Base-by-base conservation (phyloP, 2,113 vertebrate species). In the Todiramphus chloris region DNA sequence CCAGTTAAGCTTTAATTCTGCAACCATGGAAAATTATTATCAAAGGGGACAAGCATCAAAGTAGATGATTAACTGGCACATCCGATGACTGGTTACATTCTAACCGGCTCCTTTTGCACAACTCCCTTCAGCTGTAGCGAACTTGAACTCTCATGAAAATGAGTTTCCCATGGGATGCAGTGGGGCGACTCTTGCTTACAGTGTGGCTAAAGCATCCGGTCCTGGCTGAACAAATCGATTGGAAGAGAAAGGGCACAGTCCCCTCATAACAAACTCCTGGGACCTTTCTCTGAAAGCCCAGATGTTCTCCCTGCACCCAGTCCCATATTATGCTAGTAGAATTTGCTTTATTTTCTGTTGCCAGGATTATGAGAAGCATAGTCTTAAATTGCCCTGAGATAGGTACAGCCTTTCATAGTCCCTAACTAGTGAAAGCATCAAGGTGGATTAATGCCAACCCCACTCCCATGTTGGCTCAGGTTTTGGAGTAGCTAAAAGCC, bases 21-120 rank as follows among this genome's bases (percentile, higher is more conserved):
- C 77, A 92, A 39, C 85, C 51, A 16, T 96, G 95, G 97, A 94
- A 95, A 96, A 97, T 97, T 44, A 95, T 97, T 96, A 94, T 96
- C 93, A 84, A 83, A 94, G 73, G 43, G 66, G 94, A 92, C 91
- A 97, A 94, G 92, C 83, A 95, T 94, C 64, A 48, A 24, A 81
- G 91, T 90, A 53, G 89, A 96, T 97, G 68, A 94, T 96, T 97
- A 97, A 97, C 96, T 83, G 75, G 64, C 64, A 87, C 86, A 92
- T 97, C 96, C 88, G 87, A 84, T 90, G 20, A 5, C 46, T 84
- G 84, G 73, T 94, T 96, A 95, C 53, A 79, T 37, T 95, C 97
- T 96, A 97, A 96, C 84, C 69, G 83, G 50, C 37, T 89, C 53
- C 62, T 93, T 93, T 94, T 93, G 33, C 78, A 89, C 87, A 95